Base-by-base conservation (phyloP, 2,888 invertebrate species). In the Adelognathus sp. region DNA sequence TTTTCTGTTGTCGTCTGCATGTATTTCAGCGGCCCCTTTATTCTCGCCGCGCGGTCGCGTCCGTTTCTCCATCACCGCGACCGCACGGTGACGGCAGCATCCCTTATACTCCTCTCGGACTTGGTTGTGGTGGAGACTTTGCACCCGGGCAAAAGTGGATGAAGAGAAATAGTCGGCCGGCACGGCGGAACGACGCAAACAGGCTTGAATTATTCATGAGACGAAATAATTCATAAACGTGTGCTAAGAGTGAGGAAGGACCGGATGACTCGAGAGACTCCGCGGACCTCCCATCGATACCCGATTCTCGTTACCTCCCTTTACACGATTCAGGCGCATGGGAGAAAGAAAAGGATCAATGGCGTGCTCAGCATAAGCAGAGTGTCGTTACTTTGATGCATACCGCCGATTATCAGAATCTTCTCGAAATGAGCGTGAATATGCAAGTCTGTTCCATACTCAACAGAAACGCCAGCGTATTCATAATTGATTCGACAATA, bases 141-240 rank as follows among this genome's bases (percentile, higher is more conserved):
- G 61, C 72, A 82, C 79, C 82, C 81, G 71, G 56, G 74, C 76
- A 77, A 52, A 67, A 79, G 77, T 82, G 11, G 24, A 76, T 60
- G 77, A 58, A 31, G 29, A 52, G 71, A 71, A 81, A 84, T 82
- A 83, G 80, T 85, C 80, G 70, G 46, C 60, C 52, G 67, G 24
- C 39, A 39, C 3, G 11, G n/a, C 56, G 31, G 56, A 46, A 52
- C 72, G 81, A 60, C 74, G 86, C 85, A 85, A 86, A 84, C 80
- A 83, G 76, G 76, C 63, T 79, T 86, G 86, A 87, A 87, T 85
- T 81, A 87, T 87, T 87, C 85, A 87, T 84, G 54, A 58, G 27
- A 41, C 24, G 74, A 81, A 84, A 84, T 86, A 84, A 87, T 86
- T 87, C 85, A 84, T 84, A 81, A 85, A 82, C 77, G 80, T 71